These are phyloP conservation scores for Drosophila asahinai DNA, from an alignment of 1,140 invertebrate species.

Conservation along the genomic window DNA sequence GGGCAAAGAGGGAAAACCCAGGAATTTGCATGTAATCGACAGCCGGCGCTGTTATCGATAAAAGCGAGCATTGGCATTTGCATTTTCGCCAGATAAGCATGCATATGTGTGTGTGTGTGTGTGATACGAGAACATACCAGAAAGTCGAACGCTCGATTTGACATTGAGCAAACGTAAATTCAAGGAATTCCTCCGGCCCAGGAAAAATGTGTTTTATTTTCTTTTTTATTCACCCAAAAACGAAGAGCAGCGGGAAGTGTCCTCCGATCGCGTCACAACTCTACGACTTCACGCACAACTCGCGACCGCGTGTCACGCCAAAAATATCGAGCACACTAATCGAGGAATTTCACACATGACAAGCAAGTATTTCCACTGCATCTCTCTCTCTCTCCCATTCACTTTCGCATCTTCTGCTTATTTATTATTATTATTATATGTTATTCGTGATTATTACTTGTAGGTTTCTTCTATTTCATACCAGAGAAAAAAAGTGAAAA, in stretches of 20 bases:
- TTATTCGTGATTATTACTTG: background rate
- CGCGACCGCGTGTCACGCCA: slow-evolving; percentile 30
- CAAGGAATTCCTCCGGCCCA: slow-evolving; percentile 63
- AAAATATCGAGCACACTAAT: slow-evolving; percentile 41
- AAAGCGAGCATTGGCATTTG: slow-evolving; percentile 60
- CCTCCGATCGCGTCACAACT: slow-evolving; percentile 19
- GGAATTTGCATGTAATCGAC: slow-evolving; percentile 49
- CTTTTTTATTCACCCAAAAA: slow-evolving; percentile 6
- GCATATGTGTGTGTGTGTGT: slow-evolving; percentile 21
- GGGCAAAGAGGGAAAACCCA: slow-evolving; percentile 17
- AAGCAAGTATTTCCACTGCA: slow-evolving; percentile 56
- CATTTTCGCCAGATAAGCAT: slow-evolving; percentile 32
- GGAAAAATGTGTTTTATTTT: slow-evolving; percentile 28
- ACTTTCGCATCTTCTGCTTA: background rate
- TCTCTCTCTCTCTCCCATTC: slow-evolving; percentile 8
- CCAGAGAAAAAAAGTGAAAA: slow-evolving; percentile 42
- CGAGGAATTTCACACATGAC: slow-evolving; percentile 72
- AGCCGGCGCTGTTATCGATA: slow-evolving; percentile 68
- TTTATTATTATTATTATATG: slow-evolving; percentile 11
- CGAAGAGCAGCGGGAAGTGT: slow-evolving; percentile 7
- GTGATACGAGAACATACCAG: slow-evolving; percentile 66
- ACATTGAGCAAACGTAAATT: slow-evolving; percentile 77
- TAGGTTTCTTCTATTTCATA: slow-evolving; percentile 6
- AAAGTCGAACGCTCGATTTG: slow-evolving; percentile 74
- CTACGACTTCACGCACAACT: slow-evolving; percentile 26